A percentile compares a stretch with the other conserved stretches of the same genome.
phyloP scores from a whole-genome alignment of 2,113 vertebrate genomes.

The Sturnira hondurensis region DNA sequence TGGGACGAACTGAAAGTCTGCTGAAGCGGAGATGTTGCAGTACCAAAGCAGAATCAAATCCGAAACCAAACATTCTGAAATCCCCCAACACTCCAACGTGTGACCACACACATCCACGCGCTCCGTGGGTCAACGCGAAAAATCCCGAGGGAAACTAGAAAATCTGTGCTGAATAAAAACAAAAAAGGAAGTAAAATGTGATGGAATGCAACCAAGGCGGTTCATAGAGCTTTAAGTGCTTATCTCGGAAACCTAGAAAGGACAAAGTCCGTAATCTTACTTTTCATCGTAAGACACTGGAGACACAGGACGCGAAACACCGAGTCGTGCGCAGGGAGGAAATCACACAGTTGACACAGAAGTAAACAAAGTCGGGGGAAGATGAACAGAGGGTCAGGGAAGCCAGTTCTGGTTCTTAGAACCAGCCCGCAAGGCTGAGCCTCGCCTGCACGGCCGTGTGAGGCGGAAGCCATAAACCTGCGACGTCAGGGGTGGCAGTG shows the following conservation, averaged over 20 bases:
- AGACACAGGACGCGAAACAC: neutral
- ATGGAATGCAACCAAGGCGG: neutral
- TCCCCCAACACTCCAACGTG: neutral
- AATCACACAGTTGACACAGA: neutral
- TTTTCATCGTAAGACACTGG: neutral
- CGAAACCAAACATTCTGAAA: neutral
- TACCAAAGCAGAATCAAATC: neutral
- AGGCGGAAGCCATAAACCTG: rapidly evolving
- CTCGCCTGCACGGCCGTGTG: neutral
- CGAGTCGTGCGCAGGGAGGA: neutral
- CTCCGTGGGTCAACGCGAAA: neutral
- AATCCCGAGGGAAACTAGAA: neutral
- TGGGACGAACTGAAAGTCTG: neutral
- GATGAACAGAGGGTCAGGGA: rapidly evolving
- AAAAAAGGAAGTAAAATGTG: neutral
- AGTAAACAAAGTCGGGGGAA: neutral
- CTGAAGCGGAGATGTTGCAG: neutral
- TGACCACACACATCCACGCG: neutral
- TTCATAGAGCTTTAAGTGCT: neutral
- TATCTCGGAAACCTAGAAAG: neutral
- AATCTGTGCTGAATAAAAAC: neutral
- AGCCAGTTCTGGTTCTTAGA: neutral
- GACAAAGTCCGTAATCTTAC: neutral
- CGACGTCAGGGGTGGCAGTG: neutral
- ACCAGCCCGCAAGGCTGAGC: neutral